Conservation (phyloP, 2,113 vertebrate species). For the Semnopithecus entellus region DNA sequence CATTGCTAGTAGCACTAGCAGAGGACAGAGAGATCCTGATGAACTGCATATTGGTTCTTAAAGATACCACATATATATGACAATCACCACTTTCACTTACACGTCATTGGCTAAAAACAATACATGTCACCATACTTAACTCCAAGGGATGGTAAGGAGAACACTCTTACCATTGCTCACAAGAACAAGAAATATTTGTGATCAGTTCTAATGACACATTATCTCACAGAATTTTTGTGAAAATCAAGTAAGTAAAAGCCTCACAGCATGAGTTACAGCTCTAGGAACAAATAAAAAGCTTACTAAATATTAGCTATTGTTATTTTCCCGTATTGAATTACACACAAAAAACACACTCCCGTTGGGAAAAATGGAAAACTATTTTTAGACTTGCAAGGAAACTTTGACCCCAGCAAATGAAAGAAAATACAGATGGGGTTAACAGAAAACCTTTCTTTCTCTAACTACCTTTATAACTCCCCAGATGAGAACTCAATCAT, state of each 20-base stretch:
- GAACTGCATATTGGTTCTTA: not conserved
- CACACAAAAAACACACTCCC: not conserved
- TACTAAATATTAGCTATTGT: not conserved
- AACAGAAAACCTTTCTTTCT: constrained; percentile 30
- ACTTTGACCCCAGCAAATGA: not conserved
- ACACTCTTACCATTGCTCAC: not conserved
- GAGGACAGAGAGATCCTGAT: not conserved
- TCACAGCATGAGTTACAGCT: not conserved
- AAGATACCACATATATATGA: not conserved
- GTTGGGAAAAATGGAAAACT: constrained; percentile 1
- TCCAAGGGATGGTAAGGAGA: not conserved
- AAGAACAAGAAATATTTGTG: not conserved
- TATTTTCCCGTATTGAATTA: constrained; percentile 25
- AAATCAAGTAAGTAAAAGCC: constrained; percentile 1
- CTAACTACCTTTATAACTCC: constrained; percentile 18
- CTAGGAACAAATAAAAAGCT: not conserved
- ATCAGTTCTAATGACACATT: not conserved
- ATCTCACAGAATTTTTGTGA: not conserved
- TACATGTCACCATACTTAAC: not conserved
- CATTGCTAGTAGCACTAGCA: not conserved
- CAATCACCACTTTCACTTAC: not conserved
- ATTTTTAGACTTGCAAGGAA: constrained; percentile 38
- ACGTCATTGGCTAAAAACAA: constrained; percentile 15
- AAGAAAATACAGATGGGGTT: not conserved
- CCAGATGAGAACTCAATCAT: constrained; percentile 9